These are phyloP conservation scores for Callyntrura guangdongensis DNA, from an alignment of 2,888 invertebrate species.

Conservation along the genomic window DNA sequence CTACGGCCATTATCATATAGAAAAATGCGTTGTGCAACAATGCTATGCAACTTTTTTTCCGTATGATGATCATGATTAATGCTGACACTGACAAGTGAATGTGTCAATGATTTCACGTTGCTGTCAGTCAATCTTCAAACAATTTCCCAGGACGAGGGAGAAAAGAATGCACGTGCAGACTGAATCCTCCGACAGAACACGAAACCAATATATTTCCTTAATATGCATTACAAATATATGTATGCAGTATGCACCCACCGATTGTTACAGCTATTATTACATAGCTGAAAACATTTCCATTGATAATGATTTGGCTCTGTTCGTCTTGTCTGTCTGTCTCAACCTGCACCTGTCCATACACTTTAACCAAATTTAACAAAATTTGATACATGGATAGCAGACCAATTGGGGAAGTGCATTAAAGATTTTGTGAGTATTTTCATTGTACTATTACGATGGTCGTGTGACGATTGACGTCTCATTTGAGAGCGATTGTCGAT, in stretches of 20 bases:
- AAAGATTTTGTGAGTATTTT: no score
- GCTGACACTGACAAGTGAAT: conserved; percentile 74
- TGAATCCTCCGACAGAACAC: conserved; percentile 1
- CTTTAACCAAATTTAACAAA: no score
- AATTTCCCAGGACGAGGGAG: conserved; percentile 46
- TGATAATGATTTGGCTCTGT: no score
- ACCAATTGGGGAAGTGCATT: no score
- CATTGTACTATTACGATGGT: no score
- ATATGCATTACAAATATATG: neutral
- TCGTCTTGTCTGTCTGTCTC: no score
- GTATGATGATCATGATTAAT: conserved; percentile 68
- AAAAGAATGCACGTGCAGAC: conserved; percentile 37
- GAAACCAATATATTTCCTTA: conserved; percentile 14
- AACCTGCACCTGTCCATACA: neutral
- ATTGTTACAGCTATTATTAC: neutral
- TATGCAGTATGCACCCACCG: neutral
- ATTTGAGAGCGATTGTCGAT: no score
- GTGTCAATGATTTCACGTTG: conserved; percentile 75
- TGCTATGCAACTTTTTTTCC: conserved; percentile 57
- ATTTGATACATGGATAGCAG: no score
- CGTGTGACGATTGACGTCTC: no score
- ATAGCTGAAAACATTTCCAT: neutral
- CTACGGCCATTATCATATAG: conserved; percentile 18
- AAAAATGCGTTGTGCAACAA: conserved; percentile 49
- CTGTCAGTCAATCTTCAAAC: conserved; percentile 66